Evolutionary conservation across 2,113 vertebrate genomes (phyloP).

Genomic region (Pollachius pollachius): DNA sequence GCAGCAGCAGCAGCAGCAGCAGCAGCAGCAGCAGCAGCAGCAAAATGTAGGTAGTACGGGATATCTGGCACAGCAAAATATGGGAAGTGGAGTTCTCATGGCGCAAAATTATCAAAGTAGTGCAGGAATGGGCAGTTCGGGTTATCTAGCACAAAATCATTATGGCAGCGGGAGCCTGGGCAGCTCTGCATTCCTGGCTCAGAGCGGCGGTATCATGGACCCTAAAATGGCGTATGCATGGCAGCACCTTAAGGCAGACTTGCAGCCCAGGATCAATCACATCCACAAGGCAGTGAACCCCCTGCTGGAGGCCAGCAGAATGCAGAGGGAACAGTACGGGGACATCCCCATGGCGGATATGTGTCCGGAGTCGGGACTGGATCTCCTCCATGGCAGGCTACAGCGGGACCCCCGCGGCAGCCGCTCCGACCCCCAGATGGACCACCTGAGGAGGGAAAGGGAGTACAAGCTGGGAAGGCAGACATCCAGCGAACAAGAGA

Average conservation of each 20-base stretch:
- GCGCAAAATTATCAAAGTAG: slow-evolving; percentile 64
- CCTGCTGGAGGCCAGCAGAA: slow-evolving; percentile 61
- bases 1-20: slow-evolving; percentile 30
- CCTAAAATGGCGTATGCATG: slow-evolving; percentile 83
- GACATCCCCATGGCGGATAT: slow-evolving; percentile 69
- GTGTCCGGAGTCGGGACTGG: slow-evolving; percentile 69
- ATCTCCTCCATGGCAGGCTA: slow-evolving; percentile 70
- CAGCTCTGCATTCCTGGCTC: slow-evolving; percentile 61
- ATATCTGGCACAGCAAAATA: slow-evolving; percentile 57
- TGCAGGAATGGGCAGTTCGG: slow-evolving; percentile 64
- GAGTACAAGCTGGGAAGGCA: slow-evolving; percentile 75
- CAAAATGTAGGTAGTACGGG: slow-evolving; percentile 37
- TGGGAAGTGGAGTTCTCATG: slow-evolving; percentile 62
- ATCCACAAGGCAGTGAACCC: slow-evolving; percentile 78
- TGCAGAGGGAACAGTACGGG: slow-evolving; percentile 64
- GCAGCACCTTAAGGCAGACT: slow-evolving; percentile 86
- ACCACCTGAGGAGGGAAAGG: slow-evolving; percentile 74
- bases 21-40: slow-evolving; percentile 25
- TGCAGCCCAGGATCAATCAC: slow-evolving; percentile 84
- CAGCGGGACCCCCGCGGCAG: slow-evolving; percentile 76
- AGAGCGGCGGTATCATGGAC: slow-evolving; percentile 72
- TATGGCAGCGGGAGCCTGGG: slow-evolving; percentile 68
- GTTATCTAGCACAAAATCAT: slow-evolving; percentile 70
- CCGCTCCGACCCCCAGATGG: slow-evolving; percentile 79
- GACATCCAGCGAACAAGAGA: slow-evolving; percentile 80